phyloP scores from a whole-genome alignment of 2,797 vertebrate species.

The Manis javanica region DNA sequence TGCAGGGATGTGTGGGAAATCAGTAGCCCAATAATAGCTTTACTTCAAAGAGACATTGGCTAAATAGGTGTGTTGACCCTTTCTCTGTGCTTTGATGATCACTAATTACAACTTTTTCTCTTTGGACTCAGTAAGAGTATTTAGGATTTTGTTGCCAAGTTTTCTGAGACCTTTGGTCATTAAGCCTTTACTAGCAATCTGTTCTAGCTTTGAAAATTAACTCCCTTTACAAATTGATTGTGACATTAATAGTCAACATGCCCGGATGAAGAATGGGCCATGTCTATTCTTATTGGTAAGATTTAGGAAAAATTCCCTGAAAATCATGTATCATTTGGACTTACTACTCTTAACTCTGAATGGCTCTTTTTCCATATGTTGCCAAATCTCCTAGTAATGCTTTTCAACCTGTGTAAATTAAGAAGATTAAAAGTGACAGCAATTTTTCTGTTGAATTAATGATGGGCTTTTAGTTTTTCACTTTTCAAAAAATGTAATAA shows the following conservation, averaged over 20 bases:
- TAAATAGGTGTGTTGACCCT: not conserved
- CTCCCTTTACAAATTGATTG: constrained; percentile 36
- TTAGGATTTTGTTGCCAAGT: constrained; percentile 57
- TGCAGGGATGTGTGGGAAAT: not conserved
- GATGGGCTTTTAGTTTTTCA: constrained; percentile 19
- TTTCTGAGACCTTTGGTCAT: constrained; percentile 32
- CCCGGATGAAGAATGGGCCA: constrained; percentile 50
- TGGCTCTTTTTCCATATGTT: not conserved
- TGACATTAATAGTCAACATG: constrained; percentile 59
- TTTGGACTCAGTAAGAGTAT: not conserved
- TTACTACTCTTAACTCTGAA: constrained; percentile 33
- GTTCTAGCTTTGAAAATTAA: not conserved
- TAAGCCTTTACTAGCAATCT: constrained; percentile 40
- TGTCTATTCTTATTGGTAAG: constrained; percentile 46
- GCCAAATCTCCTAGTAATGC: constrained; percentile 30
- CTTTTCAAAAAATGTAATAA: constrained; percentile 36
- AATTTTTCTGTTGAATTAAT: constrained; percentile 30
- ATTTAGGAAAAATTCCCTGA: constrained; percentile 19
- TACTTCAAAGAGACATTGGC: constrained; percentile 29
- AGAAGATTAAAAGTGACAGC: constrained; percentile 34
- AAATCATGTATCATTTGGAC: constrained; percentile 28
- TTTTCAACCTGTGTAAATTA: not conserved
- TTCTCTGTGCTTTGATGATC: not conserved
- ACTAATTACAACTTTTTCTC: constrained; percentile 54
- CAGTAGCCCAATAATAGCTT: not conserved